Base-by-base conservation (phyloP, 2,113 vertebrate genomes). In the Myxocyprinus asiaticus region DNA sequence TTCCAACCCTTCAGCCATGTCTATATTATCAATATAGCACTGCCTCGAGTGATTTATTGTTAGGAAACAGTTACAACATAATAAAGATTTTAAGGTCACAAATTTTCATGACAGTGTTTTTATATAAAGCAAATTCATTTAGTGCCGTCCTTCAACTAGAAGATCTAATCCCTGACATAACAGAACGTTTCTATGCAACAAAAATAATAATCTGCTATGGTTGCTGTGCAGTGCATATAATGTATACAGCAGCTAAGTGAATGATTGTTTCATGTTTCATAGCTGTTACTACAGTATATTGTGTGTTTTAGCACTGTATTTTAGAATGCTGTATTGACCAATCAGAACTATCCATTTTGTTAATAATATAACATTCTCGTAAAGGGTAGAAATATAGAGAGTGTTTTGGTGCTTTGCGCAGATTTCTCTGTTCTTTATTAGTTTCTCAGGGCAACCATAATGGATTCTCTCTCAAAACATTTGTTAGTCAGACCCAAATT, bases 401-500 rank as follows among this genome's bases (percentile, higher is more conserved):
- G 44, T 69, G 67, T 68, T 68, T 33, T 33, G 33, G 10, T 33
- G 4, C 6, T 55, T 7, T 69, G 4, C 22, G 42, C 4, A 14
- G 11, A 7, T 45, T 68, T 68, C 67, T 42, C 17, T 3, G 3
- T 10, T 61, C 9, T 68, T 68, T 61, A 67, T 78, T 78, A 47
- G 44, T 69, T 9, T 62, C 45, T 51, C 12, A 9, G 45, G 22
- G 55, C 7, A 61, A 62, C 55, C 11, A 62, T 50, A 50, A 43
- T 51, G 53, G 55, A 78, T 61, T 68, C 51, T 15, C 55, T 68
- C 64, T 61, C 15, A 66, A 68, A 78, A 43, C 56, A 61, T 15
- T 68, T 62, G 14, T 61, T 61, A 68, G 65, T 17, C 65, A 45
- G 7, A 17, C 15, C 11, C 12, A 45, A 50, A 67, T 77, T 0